A percentile compares a stretch with the other conserved stretches of the same genome.
Conservation (phyloP, 2,113 vertebrate genomes). For the Cyprinodon brontotheroides region DNA sequence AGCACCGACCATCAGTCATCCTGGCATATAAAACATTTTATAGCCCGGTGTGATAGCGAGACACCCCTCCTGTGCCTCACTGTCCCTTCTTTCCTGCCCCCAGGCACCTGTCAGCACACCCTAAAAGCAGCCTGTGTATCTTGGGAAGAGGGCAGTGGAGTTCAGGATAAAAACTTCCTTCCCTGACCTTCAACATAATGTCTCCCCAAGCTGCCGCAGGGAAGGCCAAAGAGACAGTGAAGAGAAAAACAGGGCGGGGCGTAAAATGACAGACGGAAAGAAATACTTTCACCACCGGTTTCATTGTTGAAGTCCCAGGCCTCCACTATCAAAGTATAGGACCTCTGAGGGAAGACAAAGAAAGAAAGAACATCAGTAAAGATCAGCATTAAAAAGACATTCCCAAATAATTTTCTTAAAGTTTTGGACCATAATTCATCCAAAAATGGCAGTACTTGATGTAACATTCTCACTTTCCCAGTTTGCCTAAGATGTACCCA, state of each 20-base stretch:
- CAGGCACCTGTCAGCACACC: constrained; percentile 77
- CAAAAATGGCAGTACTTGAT: background rate
- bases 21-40: constrained; percentile 78
- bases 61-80: constrained; percentile 30
- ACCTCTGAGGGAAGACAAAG: constrained; percentile 87
- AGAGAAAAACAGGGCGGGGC: constrained; percentile 17
- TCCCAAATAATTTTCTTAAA: too few species aligned
- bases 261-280: constrained; percentile 42
- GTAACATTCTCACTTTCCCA: background rate
- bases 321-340: constrained; percentile 95
- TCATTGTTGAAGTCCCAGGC: constrained; percentile 95
- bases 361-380: constrained; percentile 55
- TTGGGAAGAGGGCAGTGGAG: constrained; percentile 53
- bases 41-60: constrained; percentile 29
- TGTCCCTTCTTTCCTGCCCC: constrained; percentile 48
- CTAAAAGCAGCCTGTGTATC: constrained; percentile 38
- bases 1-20: constrained; percentile 79
- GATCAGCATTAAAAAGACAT: constrained; percentile 8
- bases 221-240: background rate
- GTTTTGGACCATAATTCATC: too few species aligned
- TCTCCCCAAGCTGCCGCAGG: constrained; percentile 34
- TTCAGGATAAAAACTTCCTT: constrained; percentile 66
- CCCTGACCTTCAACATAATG: constrained; percentile 60
- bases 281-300: constrained; percentile 85
- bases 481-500: constrained; percentile 29